Percentiles rank a stretch among this genome's conserved stretches.
phyloP scores from a whole-genome alignment of 92 coral and sea anemone species.

The Isaurus tuberculatus region DNA sequence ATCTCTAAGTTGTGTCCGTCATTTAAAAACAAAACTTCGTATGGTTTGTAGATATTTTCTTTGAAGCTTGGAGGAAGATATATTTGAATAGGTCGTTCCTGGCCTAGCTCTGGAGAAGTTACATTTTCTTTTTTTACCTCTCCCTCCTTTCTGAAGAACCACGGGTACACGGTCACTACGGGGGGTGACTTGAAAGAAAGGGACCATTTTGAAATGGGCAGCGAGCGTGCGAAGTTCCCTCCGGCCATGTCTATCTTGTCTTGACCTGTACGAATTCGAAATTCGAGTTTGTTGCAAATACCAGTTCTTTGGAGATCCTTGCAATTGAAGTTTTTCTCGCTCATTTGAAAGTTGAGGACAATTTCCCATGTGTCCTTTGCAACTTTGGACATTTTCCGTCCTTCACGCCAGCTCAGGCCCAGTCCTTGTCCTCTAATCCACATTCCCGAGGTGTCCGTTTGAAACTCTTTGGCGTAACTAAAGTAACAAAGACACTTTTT shows the following conservation, averaged over 20 bases:
- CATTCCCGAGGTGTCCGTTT: constrained; percentile 29
- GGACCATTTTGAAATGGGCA: constrained; percentile 55
- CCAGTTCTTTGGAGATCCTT: neutral
- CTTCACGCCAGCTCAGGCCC: constrained; percentile 58
- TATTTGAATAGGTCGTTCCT: constrained; percentile 22
- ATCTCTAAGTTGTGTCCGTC: constrained; percentile 40
- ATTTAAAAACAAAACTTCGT: constrained; percentile 51
- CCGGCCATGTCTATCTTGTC: constrained; percentile 58
- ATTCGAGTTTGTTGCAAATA: constrained; percentile 29
- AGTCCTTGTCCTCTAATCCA: constrained; percentile 57
- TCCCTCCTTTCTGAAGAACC: constrained; percentile 55
- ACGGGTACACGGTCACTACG: constrained; percentile 44
- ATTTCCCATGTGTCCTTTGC: constrained; percentile 57
- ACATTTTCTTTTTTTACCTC: constrained; percentile 26
- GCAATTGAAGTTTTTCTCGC: constrained; percentile 20
- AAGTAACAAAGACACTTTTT: neutral
- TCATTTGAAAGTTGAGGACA: constrained; percentile 16
- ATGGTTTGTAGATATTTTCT: constrained; percentile 56
- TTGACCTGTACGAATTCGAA: constrained; percentile 26
- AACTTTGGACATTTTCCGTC: constrained; percentile 32
- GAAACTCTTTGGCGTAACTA: constrained; percentile 9
- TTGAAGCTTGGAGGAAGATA: constrained; percentile 59
- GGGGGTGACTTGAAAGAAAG: constrained; percentile 24
- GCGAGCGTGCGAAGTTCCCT: constrained; percentile 42
- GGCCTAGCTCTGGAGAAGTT: constrained; percentile 48